Evolutionary conservation across 2,113 vertebrate genomes (phyloP), one percentile per base, ranked within the genome.

Genomic region (Aptenodytes patagonicus): DNA sequence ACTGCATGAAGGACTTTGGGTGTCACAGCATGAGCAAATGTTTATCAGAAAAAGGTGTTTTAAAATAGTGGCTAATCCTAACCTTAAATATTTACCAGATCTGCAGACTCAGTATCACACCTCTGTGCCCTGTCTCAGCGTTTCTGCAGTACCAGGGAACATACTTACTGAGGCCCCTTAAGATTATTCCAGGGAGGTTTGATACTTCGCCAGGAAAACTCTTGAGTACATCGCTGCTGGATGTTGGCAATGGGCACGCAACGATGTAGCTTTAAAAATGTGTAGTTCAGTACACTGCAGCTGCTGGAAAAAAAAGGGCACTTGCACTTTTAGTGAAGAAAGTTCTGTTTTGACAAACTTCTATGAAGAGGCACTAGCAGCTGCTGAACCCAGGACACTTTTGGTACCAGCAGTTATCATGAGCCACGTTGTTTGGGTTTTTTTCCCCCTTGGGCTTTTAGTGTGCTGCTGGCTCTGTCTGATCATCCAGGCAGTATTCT

Each of bases 11-110:
- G 52, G 34, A 52, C 34, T 87, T 60, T 1, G 4, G 16, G 55
- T 89, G 61, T 65, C 93, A 75, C 10, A 90, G 58, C 13, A 65
- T 22, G 44, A 78, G 40, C 0, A 7, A 89, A 38, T 20, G 21
- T 79, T 94, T 91, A 85, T 60, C 70, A 82, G 44, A 78, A 72
- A 79, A 75, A 93, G 28, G n/a, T 82, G 25, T 29, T 91, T 94
- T 76, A 85, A 94, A 91, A 78, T 11, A 64, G 57, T 44, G 18
- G 26, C 57, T 95, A 87, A 89, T 82, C 52, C 70, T 29, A 75
- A 52, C 70, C 73, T 82, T 82, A 96, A 89, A 91, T 96, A 91
- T 94, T 94, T 95, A 93, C 81, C 42, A 69, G 44, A 68, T 80
- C 60, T 61, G 36, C 51, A 87, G 64, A 36, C 13, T 83, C n/a